A percentile compares a stretch with the other conserved stretches of the same genome.
Conservation (phyloP, 2,888 invertebrate genomes). For the Deilephila porcellus region DNA sequence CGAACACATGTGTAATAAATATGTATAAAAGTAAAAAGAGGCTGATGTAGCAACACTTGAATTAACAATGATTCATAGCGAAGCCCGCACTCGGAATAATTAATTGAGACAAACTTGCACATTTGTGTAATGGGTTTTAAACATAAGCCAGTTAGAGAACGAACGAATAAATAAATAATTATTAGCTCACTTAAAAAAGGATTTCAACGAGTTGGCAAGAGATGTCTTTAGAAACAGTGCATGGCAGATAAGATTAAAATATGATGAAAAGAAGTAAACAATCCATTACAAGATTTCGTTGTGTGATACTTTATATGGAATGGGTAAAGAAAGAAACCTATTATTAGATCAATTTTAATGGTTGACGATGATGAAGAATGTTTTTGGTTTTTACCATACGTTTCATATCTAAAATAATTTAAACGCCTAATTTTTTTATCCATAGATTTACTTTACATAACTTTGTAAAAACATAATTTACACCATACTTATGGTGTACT, state of each 20-base stretch:
- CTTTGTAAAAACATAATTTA: too few species aligned
- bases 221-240: neutral
- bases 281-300: conserved; percentile 9
- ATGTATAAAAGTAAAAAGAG: conserved; percentile 47
- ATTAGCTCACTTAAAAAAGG: neutral
- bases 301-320: neutral
- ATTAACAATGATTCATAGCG: conserved; percentile 67
- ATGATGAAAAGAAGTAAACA: conserved; percentile 9
- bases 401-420: too few species aligned
- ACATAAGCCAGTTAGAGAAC: neutral
- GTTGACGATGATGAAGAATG: too few species aligned
- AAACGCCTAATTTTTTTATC: too few species aligned
- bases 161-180: neutral
- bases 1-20: conserved; percentile 47
- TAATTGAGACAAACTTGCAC: conserved; percentile 41
- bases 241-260: conserved; percentile 16
- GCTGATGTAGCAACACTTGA: conserved; percentile 60
- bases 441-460: too few species aligned
- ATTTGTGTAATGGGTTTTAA: neutral
- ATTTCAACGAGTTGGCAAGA: neutral
- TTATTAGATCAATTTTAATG: too few species aligned
- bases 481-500: too few species aligned
- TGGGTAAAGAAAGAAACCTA: too few species aligned
- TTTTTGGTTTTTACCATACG: too few species aligned
- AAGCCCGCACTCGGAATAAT: conserved; percentile 45